Evolutionary conservation across 2,888 invertebrate species (phyloP), one percentile per base, ranked within the genome.

Genomic region (Barypeithes pellucidus): DNA sequence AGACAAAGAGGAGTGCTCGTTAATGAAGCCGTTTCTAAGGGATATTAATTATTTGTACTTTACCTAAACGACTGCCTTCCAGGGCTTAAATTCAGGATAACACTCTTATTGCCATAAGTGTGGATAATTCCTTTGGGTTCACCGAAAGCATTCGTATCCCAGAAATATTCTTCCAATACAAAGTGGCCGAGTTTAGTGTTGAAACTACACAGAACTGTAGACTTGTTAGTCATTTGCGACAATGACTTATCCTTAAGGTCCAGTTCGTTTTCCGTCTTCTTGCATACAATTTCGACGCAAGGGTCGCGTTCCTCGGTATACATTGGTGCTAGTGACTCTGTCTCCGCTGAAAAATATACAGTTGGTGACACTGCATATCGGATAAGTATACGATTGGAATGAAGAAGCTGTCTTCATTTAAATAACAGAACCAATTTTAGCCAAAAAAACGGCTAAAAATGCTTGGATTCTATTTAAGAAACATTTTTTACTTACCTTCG

Each of bases 91-190:
- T 82, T 75, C 3, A 84, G n/a, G n/a, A 82, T 62, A 2, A 78
- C 18, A 11, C 81, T 78, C 54, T 79, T 81, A 3, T 76, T 77
- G 8, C 84, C 84, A 14, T 76, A 79, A 0, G 84, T 83, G 22
- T 77, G 80, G 2, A 85, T 11, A 22, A 77, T 78, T 3, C 77
- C 67, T 1, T 76, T 62, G 3, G 77, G 67, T 3, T 81, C 73
- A 0, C 82, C 82, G 14, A 78, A 62, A 11, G 66, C 45, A n/a
- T 78, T 74, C 7, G 70, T 73, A 60, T 78, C 65, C 85, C 86
- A 86, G 47, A 77, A 59, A 67, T 81, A 85, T 18, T 81, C 77
- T 76, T 83, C 83, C 12, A 85, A 52, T 0, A 75, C 61, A 18
- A 73, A 54, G 43, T 41, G 63, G 4, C 71, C 29, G 14, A 67